Base-by-base conservation (phyloP, 1,140 invertebrate species). In the Ericerus pela region DNA sequence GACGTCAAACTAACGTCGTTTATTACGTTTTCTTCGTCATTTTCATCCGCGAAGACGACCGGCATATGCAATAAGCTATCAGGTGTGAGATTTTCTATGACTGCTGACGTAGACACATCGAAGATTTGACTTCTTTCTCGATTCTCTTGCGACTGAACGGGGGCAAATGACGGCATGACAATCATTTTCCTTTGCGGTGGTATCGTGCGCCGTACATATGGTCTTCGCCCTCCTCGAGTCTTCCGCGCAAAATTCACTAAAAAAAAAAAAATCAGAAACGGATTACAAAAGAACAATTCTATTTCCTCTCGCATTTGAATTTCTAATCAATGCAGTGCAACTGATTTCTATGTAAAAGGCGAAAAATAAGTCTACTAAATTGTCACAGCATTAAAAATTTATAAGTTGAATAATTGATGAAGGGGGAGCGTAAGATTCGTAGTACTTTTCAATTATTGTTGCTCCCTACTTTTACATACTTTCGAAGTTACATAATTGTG, bases 51-150 rank as follows among this genome's bases (percentile, higher is more conserved):
- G 20, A 54, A 33, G 11, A 33, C 53, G 16, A 54, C 37, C 12
- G 53, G 53, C 4, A 54, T 10, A 24, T 54, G 29, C 14, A 54
- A 22, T 18, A 54, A n/a, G 16, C 33, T 54, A 22, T 54, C 53
- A 1, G 53, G 53, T 1, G 53, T 54, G n/a, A 54, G 26, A 22
- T 54, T 36, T 54, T 54, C 53, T 29, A 54, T 33, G 11, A 6
- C 47, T 3, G 41, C 26, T 10, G 41, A 22, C 10, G 16, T 3
- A 8, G 22, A 24, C 8, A 3, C 41, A 14, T 20, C 41, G 16
- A 16, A 8, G 6, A 6, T 24, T 6, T 10, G 4, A 41, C 20
- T 47, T 10, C 41, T 16, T 8, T 20, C 26, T 3, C 14, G 10
- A 4, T 47, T 24, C 30, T 33, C 8, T 10, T 33, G 8, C 18